Percentiles rank a stretch among this genome's conserved stretches.
These are phyloP conservation scores for Puntigrus tetrazona DNA, from an alignment of 2,113 vertebrate genomes.

Conservation along the genomic window DNA sequence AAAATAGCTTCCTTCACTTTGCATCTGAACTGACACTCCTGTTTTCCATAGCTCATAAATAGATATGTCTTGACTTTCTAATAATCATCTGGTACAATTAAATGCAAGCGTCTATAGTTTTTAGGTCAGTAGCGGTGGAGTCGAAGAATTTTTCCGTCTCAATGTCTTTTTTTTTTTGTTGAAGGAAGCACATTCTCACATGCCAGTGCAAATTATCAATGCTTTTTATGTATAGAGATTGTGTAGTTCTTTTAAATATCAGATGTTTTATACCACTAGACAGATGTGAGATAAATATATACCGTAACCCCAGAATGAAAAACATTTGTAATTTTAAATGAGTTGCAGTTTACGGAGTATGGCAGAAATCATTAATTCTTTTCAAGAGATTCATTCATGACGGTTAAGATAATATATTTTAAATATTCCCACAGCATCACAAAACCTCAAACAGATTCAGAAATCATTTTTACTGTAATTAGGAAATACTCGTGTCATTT, in stretches of 20 bases:
- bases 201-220: slow-evolving; percentile 56
- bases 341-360: neutral
- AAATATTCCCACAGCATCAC: slow-evolving; percentile 51
- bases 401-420: neutral
- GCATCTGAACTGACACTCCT: neutral
- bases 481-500: slow-evolving; percentile 79
- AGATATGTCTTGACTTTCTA: neutral
- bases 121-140: neutral
- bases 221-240: slow-evolving; percentile 72
- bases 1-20: neutral
- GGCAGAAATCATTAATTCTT: neutral
- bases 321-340: neutral
- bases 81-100: slow-evolving; percentile 17
- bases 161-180: slow-evolving; percentile 90
- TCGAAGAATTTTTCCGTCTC: slow-evolving; percentile 76
- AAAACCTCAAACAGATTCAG: slow-evolving; percentile 43
- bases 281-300: neutral
- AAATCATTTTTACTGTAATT: slow-evolving; percentile 77
- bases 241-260: slow-evolving; percentile 90
- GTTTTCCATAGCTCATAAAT: neutral
- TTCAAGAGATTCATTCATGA: slow-evolving; percentile 8
- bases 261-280: slow-evolving; percentile 62
- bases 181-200: slow-evolving; percentile 89
- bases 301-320: neutral
- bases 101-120: slow-evolving; percentile 7